Base-by-base conservation (phyloP, 2,113 vertebrate genomes). In the Thinocorus orbignyianus region DNA sequence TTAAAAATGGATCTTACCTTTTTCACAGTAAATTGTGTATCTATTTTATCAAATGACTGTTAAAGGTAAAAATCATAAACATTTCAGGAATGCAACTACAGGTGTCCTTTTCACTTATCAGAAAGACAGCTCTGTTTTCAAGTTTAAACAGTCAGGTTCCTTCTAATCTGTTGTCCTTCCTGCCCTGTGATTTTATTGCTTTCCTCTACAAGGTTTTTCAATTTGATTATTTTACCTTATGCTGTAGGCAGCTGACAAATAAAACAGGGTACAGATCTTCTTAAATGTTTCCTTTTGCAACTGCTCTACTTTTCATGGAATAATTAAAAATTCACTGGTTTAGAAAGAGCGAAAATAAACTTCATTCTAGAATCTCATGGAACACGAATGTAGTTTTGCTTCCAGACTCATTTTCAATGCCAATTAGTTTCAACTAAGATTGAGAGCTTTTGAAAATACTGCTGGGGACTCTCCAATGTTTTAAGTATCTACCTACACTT, bases 301-400 rank as follows among this genome's bases (percentile, higher is more conserved):
- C 22, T 54, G 14, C 17, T 94, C 35, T 55, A 48, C 35, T 79
- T 84, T 93, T 76, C 26, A 52, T 52, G 11, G 26, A 68, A 57
- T 87, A 74, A 81, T 79, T 76, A 52, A 87, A 93, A 87, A 44
- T 39, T 72, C 16, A 48, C 57, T 60, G 26, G 20, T 65, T 91
- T 87, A 79, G 39, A 48, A 14, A 78, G 26, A 81, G 2, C 4
- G 16, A 84, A 81, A 91, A 79, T 39, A 79, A 81, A 51, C 2
- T 0, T 81, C 39, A 68, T 10, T 68, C 12, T 58, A 5, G 60
- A 92, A 91, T 79, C 87, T 78, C 69, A 71, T 35, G 51, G 15
- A 60, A 71, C 10, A 60, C 0, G 3, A 74, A 15, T 49, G 3
- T 23, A 60, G n/a, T 64, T 42, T 73, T 3, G 0, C 7, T 82